phyloP scores from a whole-genome alignment of 2,888 invertebrate genomes.

The Patella caerulea region DNA sequence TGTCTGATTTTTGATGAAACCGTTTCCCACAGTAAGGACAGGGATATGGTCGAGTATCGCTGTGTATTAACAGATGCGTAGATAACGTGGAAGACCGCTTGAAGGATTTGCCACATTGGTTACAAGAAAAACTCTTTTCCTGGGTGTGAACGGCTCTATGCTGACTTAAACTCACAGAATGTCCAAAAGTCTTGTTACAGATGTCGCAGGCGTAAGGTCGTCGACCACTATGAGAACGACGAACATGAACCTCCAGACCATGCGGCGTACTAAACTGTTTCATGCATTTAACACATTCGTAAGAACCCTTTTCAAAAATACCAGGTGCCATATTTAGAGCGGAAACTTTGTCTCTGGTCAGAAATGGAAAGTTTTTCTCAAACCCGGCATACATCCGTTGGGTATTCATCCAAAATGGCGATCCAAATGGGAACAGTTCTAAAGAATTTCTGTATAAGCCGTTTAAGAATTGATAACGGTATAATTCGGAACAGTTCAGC shows the following conservation, averaged over 20 bases:
- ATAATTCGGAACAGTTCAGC: slow-evolving; percentile 41
- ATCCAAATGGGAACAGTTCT: slow-evolving; percentile 41
- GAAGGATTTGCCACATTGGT: slow-evolving; percentile 96
- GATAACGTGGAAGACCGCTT: slow-evolving; percentile 95
- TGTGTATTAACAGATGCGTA: slow-evolving; percentile 96
- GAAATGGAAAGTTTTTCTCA: slow-evolving; percentile 35
- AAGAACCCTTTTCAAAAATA: slow-evolving; percentile 67
- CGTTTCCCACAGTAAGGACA: slow-evolving; percentile 98
- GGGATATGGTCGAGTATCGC: slow-evolving; percentile 95
- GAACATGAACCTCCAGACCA: slow-evolving; percentile 95
- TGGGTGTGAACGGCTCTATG: slow-evolving; percentile 81
- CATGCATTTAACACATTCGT: slow-evolving; percentile 84
- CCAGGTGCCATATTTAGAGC: background rate
- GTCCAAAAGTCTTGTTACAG: slow-evolving; percentile 98
- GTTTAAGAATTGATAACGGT: slow-evolving; percentile 51
- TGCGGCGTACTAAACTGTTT: slow-evolving; percentile 90
- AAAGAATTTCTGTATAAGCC: slow-evolving; percentile 46
- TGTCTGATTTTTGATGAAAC: slow-evolving; percentile 98
- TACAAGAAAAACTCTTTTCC: slow-evolving; percentile 80
- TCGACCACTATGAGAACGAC: slow-evolving; percentile 90
- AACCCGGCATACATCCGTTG: slow-evolving; percentile 47
- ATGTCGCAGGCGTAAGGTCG: slow-evolving; percentile 96
- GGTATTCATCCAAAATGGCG: slow-evolving; percentile 42
- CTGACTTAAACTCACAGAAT: slow-evolving; percentile 91
- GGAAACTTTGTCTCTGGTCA: slow-evolving; percentile 6